Conservation (phyloP, 1,140 invertebrate genomes). For the Samia ricini region DNA sequence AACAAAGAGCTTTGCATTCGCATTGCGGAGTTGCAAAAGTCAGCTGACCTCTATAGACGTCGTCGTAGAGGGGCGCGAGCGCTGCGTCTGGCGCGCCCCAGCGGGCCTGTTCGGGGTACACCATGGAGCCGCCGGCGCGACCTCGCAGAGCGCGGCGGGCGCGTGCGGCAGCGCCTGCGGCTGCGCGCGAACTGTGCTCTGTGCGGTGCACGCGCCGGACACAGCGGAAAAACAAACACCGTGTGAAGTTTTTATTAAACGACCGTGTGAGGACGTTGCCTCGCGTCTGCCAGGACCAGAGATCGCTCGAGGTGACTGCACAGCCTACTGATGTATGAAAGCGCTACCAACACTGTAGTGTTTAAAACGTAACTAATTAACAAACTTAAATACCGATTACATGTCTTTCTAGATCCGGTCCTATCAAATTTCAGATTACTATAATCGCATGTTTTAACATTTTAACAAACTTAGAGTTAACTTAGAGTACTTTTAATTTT, state of each 20-base stretch:
- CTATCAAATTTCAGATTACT: too few relatives aligned
- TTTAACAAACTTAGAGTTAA: too few relatives aligned
- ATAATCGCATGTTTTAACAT: too few relatives aligned
- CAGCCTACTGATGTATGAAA: neutral
- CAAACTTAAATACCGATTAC: too few relatives aligned
- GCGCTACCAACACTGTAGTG: neutral
- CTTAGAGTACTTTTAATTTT: too few relatives aligned
- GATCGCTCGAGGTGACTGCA: neutral
- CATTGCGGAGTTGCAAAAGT: slow-evolving; percentile 43
- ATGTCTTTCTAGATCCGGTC: too few relatives aligned
- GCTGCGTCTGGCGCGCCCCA: slow-evolving; percentile 70
- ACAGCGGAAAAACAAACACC: slow-evolving; percentile 13
- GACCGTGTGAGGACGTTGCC: slow-evolving; percentile 12
- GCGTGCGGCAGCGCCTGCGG: slow-evolving; percentile 64
- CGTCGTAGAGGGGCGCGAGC: slow-evolving; percentile 73
- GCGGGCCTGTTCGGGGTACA: slow-evolving; percentile 69
- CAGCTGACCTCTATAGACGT: slow-evolving; percentile 73
- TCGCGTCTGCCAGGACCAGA: slow-evolving; percentile 1
- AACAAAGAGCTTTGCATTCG: slow-evolving; percentile 56
- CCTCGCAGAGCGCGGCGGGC: slow-evolving; percentile 47
- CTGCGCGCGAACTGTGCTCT: slow-evolving; percentile 57
- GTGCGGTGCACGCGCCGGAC: neutral
- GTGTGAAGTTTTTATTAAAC: slow-evolving; percentile 10
- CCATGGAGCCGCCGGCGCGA: slow-evolving; percentile 59
- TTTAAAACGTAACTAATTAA: too few relatives aligned